Base-by-base conservation (phyloP, 2,888 invertebrate genomes). In the Tanypteryx hageni region DNA sequence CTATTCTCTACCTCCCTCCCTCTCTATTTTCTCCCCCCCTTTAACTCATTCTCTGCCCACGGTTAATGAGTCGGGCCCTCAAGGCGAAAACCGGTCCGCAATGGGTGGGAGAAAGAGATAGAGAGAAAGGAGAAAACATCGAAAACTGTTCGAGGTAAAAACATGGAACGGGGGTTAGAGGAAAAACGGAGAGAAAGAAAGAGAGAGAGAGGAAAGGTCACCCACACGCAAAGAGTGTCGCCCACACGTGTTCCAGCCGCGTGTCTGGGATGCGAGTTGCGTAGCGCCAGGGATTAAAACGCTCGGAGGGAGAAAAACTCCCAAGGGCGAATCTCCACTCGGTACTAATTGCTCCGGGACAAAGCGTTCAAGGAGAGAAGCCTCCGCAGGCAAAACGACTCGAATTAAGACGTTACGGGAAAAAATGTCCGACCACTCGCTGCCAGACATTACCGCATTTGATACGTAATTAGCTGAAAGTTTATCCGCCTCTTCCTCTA, bases 81-180 rank as follows among this genome's bases (percentile, higher is more conserved):
- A 44, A 89, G 89, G 89, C 61, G 44, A 89, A 22, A 89, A 89
- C 89, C 89, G 89, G 89, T 89, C 89, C 89, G 31, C 14, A 22
- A 14, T 22, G 44, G 44, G 64, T n/a, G 22, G 16, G 68, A 68
- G 68, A 10, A 27, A 11, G 76, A 11, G 13, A 27, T 27, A 22
- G 27, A 13, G 76, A 76, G 0, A 13, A 27, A 27, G 76, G 76
- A 76, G n/a, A 22, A 10, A 27, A 76, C 7, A 64, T 64, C 0
- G n/a, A 44, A 44, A 44, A 44, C 44, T 1, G 44, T 44, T 44
- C 1, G 44, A 44, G 44, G 44, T 44, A 44, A 44, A 44, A 44
- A 44, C 44, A 44, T 44, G 44, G 44, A 44, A 44, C 44, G 44
- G 44, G 5, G 44, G 44, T 44, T 44, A 44, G 44, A 44, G 44